Conservation (phyloP, 2,113 vertebrate genomes). For the Vireo altiloquus region DNA sequence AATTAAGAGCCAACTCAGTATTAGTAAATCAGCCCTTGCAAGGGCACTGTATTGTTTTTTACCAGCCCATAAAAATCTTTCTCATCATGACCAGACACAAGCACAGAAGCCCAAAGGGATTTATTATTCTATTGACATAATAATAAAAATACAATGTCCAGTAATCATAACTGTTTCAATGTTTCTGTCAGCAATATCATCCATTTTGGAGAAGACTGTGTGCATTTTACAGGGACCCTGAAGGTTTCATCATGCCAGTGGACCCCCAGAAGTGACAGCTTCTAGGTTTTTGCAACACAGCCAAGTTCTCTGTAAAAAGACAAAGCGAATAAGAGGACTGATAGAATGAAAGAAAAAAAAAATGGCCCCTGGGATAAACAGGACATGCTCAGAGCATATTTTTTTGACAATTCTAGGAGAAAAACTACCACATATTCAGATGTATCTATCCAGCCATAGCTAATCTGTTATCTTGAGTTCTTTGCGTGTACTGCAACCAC, state of each 20-base stretch:
- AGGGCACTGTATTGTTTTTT: background rate
- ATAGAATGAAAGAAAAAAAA: background rate
- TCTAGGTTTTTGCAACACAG: background rate
- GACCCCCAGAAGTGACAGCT: background rate
- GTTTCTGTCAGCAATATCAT: background rate
- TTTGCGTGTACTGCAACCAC: background rate
- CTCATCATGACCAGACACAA: background rate
- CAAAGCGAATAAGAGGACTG: background rate
- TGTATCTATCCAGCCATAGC: background rate
- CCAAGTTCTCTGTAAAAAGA: background rate
- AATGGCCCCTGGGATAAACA: background rate
- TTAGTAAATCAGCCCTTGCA: background rate
- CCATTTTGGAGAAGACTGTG: background rate
- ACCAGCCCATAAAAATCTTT: background rate
- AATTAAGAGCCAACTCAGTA: background rate
- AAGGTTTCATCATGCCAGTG: background rate
- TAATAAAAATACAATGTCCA: background rate
- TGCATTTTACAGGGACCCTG: background rate
- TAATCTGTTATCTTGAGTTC: background rate
- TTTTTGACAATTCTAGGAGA: background rate
- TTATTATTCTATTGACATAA: background rate
- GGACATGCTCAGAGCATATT: background rate
- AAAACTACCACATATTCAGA: background rate
- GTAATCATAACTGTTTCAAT: background rate
- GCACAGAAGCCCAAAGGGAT: background rate